phyloP scores from a whole-genome alignment of 2,797 vertebrate species.

The Rhyacichthys aspro region DNA sequence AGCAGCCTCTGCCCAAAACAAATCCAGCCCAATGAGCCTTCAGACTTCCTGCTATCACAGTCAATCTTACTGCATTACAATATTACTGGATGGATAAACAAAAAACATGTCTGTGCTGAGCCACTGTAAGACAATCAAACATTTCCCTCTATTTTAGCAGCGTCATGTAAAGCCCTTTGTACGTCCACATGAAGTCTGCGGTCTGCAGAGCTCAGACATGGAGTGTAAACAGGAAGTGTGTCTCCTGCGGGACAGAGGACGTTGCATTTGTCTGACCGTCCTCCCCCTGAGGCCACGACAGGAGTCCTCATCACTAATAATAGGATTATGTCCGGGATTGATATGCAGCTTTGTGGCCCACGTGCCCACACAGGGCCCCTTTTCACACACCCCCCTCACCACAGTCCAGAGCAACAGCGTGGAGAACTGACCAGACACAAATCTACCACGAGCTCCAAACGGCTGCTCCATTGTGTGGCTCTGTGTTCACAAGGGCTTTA shows the following conservation, averaged over 20 bases:
- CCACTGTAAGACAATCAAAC: too few relatives aligned
- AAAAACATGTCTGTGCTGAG: not conserved
- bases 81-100: too few relatives aligned
- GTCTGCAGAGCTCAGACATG: too few relatives aligned
- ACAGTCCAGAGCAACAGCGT: slow-evolving; percentile 23
- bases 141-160: too few relatives aligned
- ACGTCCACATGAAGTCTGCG: too few relatives aligned
- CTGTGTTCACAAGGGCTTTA: slow-evolving; percentile 33
- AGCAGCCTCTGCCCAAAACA: too few relatives aligned
- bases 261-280: slow-evolving; percentile 29
- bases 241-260: slow-evolving; percentile 44
- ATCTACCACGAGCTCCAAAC: slow-evolving; percentile 46
- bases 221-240: slow-evolving; percentile 35
- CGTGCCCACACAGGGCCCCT: slow-evolving; percentile 47
- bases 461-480: slow-evolving; percentile 46
- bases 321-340: slow-evolving; percentile 65
- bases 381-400: slow-evolving; percentile 21
- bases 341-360: slow-evolving; percentile 62
- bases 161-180: too few relatives aligned
- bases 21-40: too few relatives aligned
- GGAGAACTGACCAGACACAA: slow-evolving; percentile 49
- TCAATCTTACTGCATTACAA: too few relatives aligned
- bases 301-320: slow-evolving; percentile 62
- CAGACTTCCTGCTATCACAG: too few relatives aligned
- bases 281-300: slow-evolving; percentile 33